phyloP scores from a whole-genome alignment of 2,888 invertebrate species.

The Eutolmus rufibarbis region DNA sequence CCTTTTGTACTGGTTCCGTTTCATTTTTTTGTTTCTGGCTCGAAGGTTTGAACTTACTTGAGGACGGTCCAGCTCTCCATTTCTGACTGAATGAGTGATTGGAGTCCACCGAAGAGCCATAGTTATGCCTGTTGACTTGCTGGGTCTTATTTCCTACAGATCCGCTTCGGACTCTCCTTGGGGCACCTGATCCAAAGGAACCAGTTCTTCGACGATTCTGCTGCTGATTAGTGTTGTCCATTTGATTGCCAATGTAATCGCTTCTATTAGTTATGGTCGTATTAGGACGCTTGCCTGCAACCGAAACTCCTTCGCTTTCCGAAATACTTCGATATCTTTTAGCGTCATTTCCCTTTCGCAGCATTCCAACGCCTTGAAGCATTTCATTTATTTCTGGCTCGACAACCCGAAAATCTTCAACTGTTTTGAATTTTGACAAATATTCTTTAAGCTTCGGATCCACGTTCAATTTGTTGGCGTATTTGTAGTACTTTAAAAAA shows the following conservation, averaged over 20 bases:
- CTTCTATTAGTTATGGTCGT: slow-evolving; percentile 62
- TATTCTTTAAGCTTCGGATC: slow-evolving; percentile 76
- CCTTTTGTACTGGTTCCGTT: not conserved
- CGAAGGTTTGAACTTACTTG: slow-evolving; percentile 30
- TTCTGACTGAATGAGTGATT: slow-evolving; percentile 51
- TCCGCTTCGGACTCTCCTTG: slow-evolving; percentile 60
- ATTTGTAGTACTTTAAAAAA: slow-evolving; percentile 94
- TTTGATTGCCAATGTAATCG: slow-evolving; percentile 60
- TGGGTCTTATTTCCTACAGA: slow-evolving; percentile 49
- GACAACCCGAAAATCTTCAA: slow-evolving; percentile 86
- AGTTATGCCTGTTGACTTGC: not conserved
- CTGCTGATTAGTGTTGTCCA: slow-evolving; percentile 54
- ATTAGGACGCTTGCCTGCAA: slow-evolving; percentile 54
- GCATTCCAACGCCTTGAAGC: slow-evolving; percentile 65
- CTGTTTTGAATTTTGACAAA: slow-evolving; percentile 81
- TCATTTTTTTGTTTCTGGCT: not conserved
- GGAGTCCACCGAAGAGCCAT: slow-evolving; percentile 55
- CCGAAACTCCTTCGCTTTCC: slow-evolving; percentile 67
- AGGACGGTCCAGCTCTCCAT: slow-evolving; percentile 53
- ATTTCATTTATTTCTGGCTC: slow-evolving; percentile 71
- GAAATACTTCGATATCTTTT: slow-evolving; percentile 73
- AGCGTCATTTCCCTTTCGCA: slow-evolving; percentile 64
- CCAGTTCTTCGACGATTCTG: slow-evolving; percentile 59
- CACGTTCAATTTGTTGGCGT: slow-evolving; percentile 76
- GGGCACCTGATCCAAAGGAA: slow-evolving; percentile 60